A percentile compares a stretch with the other conserved stretches of the same genome.
These are phyloP conservation scores for Danionella dracula DNA, from an alignment of 2,797 vertebrate species.

Conservation along the genomic window DNA sequence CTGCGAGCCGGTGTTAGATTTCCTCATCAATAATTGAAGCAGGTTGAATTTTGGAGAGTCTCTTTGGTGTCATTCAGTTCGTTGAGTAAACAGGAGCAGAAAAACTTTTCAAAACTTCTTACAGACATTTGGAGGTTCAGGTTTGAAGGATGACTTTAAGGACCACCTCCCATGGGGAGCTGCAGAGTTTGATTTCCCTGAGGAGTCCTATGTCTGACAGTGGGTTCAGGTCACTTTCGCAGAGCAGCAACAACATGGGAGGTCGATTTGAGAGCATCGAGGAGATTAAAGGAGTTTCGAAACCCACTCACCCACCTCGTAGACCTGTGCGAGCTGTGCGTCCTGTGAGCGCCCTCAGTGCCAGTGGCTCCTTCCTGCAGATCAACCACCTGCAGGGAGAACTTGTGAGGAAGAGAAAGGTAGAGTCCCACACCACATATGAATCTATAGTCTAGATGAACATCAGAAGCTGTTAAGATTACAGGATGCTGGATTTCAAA, in stretches of 20 bases:
- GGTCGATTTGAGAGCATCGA: slow-evolving; percentile 45
- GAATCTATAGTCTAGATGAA: too few relatives aligned
- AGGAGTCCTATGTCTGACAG: slow-evolving; percentile 48
- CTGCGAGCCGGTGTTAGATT: slow-evolving; percentile 51
- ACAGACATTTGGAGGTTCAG: neutral
- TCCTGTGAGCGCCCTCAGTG: slow-evolving; percentile 60
- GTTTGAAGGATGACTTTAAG: slow-evolving; percentile 59
- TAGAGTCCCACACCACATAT: slow-evolving; percentile 38
- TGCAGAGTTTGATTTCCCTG: slow-evolving; percentile 50
- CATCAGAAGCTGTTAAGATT: too few relatives aligned
- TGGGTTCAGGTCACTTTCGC: slow-evolving; percentile 57
- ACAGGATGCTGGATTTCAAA: too few relatives aligned
- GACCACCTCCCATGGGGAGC: slow-evolving; percentile 65
- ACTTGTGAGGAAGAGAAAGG: slow-evolving; percentile 71
- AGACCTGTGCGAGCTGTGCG: slow-evolving; percentile 60
- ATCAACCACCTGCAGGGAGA: slow-evolving; percentile 73
- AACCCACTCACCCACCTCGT: slow-evolving; percentile 22
- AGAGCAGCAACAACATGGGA: slow-evolving; percentile 59
- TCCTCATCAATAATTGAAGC: slow-evolving; percentile 61
- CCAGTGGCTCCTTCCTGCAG: slow-evolving; percentile 57
- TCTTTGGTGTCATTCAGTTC: neutral
- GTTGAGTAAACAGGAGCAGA: neutral
- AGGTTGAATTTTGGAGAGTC: neutral
- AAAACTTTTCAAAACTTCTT: neutral
- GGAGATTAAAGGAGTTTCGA: slow-evolving; percentile 51